Evolutionary conservation across 2,113 vertebrate genomes (phyloP).

Genomic region (Arizona elegans): DNA sequence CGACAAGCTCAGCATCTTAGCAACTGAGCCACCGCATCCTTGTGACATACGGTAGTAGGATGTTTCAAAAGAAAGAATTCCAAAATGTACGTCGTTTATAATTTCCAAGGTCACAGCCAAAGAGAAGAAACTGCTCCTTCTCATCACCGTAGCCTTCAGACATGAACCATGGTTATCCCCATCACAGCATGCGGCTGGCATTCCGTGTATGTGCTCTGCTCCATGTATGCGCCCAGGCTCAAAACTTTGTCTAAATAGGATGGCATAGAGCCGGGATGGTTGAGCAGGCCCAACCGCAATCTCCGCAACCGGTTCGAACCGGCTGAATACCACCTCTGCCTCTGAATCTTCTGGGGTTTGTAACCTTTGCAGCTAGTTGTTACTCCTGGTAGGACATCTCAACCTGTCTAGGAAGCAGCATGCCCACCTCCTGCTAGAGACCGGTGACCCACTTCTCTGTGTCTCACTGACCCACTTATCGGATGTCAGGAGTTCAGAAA

Average conservation of each 20-base stretch:
- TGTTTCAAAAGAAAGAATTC: background rate
- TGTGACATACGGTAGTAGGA: background rate
- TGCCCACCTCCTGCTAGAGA: slow-evolving; percentile 38
- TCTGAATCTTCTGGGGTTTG: background rate
- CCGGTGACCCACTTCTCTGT: slow-evolving; percentile 61
- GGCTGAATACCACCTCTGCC: no score
- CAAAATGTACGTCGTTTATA: background rate
- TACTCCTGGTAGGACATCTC: background rate
- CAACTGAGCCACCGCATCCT: no score
- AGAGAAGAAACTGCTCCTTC: background rate
- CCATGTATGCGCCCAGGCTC: no score
- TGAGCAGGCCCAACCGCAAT: no score
- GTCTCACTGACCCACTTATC: slow-evolving; percentile 56
- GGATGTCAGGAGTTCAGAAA: slow-evolving; percentile 40
- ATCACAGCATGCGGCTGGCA: no score
- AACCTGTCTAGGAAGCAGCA: slow-evolving; percentile 17
- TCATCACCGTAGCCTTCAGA: background rate
- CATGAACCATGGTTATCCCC: background rate
- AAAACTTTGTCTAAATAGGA: no score
- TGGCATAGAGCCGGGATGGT: no score
- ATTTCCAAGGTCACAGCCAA: background rate
- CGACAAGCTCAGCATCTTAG: no score
- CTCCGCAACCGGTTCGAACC: no score
- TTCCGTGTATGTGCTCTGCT: no score
- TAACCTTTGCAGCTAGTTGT: background rate